Percentiles rank a stretch among this genome's conserved stretches.
Conservation (phyloP, 2,888 invertebrate genomes). For the Nysson spinosus region DNA sequence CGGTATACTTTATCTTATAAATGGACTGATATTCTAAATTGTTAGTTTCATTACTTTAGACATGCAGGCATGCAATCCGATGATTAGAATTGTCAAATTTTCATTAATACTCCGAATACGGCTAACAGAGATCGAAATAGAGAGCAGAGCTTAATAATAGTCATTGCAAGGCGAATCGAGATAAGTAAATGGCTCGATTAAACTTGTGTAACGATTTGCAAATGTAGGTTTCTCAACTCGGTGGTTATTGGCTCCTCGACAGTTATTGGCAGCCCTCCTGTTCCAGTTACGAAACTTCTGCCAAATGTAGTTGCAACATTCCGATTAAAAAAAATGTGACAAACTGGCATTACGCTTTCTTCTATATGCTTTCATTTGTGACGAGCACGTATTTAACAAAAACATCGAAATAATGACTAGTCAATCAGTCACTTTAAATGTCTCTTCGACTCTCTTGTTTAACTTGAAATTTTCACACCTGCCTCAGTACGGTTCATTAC, state of each 20-base stretch:
- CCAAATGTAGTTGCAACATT: slow-evolving; percentile 26
- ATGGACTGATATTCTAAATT: not conserved
- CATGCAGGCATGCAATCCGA: not conserved
- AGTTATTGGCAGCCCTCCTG: slow-evolving; percentile 34
- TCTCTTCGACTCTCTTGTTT: too few species aligned
- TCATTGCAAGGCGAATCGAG: not conserved
- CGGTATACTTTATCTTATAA: too few species aligned
- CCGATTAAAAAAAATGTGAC: slow-evolving; percentile 21
- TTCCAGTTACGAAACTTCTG: slow-evolving; percentile 25
- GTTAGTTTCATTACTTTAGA: not conserved
- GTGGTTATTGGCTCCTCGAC: slow-evolving; percentile 15
- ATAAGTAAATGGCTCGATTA: slow-evolving; percentile 24
- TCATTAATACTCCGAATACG: not conserved
- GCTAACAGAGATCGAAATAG: not conserved
- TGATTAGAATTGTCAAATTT: not conserved
- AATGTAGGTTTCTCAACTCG: slow-evolving; percentile 24
- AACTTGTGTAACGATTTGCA: slow-evolving; percentile 20
- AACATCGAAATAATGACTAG: too few species aligned
- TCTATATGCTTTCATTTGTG: not conserved
- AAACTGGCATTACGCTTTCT: slow-evolving; percentile 7
- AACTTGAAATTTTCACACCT: too few species aligned
- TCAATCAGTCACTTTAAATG: too few species aligned
- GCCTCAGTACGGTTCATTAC: too few species aligned
- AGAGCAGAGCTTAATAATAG: slow-evolving; percentile 9
- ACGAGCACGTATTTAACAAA: slow-evolving; percentile 3